phyloP scores from a whole-genome alignment of 2,797 vertebrate species.

The Momotus momota region DNA sequence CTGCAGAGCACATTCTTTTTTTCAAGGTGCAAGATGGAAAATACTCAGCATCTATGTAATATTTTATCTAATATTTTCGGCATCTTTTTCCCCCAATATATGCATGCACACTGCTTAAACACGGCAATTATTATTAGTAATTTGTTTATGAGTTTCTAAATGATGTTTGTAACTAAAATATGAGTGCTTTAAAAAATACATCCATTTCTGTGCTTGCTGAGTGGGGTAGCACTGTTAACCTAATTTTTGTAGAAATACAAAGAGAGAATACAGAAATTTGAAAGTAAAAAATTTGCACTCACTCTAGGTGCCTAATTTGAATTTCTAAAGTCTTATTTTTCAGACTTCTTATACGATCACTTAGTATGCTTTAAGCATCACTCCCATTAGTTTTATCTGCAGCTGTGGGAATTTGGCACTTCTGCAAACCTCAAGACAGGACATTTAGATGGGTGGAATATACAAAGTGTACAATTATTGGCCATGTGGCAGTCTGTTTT shows the following conservation, averaged over 20 bases:
- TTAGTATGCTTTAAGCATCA: neutral
- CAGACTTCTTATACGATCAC: neutral
- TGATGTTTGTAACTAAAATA: neutral
- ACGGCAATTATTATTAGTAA: neutral
- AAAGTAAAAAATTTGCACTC: neutral
- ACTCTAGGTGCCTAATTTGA: neutral
- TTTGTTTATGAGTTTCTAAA: neutral
- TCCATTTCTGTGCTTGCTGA: neutral
- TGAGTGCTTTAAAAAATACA: neutral
- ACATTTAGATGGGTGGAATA: neutral
- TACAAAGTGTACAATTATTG: neutral
- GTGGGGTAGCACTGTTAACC: neutral
- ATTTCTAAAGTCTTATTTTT: neutral
- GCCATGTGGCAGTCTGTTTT: neutral
- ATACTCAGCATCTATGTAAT: neutral
- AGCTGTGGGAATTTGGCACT: neutral
- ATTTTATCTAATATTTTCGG: neutral
- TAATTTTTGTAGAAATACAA: neutral
- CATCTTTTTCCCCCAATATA: neutral
- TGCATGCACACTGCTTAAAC: neutral
- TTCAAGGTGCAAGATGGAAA: neutral
- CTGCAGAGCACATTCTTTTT: neutral
- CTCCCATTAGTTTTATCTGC: neutral
- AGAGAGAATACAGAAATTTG: neutral
- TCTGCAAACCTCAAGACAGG: neutral